Evolutionary conservation across 2,888 invertebrate genomes (phyloP).

Genomic region (Acrobeloides nanus): DNA sequence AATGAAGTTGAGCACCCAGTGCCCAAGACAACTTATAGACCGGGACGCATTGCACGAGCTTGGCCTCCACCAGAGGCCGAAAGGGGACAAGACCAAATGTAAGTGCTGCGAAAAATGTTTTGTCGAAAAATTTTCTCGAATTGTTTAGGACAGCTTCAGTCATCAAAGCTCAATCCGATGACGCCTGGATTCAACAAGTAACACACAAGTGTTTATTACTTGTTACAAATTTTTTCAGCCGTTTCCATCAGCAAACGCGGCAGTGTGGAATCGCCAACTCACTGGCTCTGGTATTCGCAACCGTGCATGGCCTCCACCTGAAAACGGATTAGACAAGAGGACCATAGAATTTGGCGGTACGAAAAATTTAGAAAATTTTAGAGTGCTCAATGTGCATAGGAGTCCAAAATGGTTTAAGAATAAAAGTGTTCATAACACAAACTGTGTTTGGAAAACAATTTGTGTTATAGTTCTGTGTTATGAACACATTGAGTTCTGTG

Average conservation of each 20-base stretch:
- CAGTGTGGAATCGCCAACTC: slow-evolving; percentile 9
- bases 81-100: slow-evolving; percentile 21
- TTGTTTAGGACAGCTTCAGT: slow-evolving; percentile 17
- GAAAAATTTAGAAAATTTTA: not conserved
- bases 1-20: slow-evolving; percentile 30
- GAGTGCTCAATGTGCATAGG: not conserved
- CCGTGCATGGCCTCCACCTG: slow-evolving; percentile 40
- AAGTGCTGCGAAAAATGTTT: not conserved
- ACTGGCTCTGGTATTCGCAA: slow-evolving; percentile 22
- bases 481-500: no score
- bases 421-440: no score
- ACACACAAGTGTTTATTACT: slow-evolving; percentile 2
- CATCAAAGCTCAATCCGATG: slow-evolving; percentile 35
- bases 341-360: not conserved
- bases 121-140: not conserved
- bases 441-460: no score
- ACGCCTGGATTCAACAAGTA: slow-evolving; percentile 46
- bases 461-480: no score
- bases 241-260: slow-evolving; percentile 2
- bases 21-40: slow-evolving; percentile 36
- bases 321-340: slow-evolving; percentile 2
- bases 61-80: slow-evolving; percentile 49
- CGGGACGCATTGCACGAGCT: slow-evolving; percentile 34
- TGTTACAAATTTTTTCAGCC: no score
- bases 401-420: no score